A percentile compares a stretch with the other conserved stretches of the same genome.
phyloP scores from a whole-genome alignment of 2,113 vertebrate species.

The Phalacrocorax pelagicus region DNA sequence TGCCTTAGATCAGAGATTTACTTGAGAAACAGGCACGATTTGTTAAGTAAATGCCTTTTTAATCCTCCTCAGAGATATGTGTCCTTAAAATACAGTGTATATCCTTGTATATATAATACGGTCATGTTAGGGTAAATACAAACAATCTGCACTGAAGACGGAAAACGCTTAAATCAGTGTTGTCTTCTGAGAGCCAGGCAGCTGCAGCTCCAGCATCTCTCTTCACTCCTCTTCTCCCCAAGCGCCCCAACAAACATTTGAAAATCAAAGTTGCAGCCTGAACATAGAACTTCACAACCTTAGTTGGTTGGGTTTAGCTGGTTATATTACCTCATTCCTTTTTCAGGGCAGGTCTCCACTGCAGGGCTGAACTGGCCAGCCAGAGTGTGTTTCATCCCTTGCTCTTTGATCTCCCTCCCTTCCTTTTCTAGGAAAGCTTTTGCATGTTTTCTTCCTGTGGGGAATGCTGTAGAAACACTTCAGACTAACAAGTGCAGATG shows the following conservation, averaged over 20 bases:
- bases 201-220: neutral
- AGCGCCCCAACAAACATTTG: neutral
- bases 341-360: neutral
- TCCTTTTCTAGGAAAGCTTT: neutral
- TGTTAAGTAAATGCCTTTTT: neutral
- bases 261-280: neutral
- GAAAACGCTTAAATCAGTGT: neutral
- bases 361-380: fast-evolving
- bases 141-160: neutral
- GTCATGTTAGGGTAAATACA: neutral
- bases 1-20: neutral
- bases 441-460: neutral
- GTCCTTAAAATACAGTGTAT: neutral
- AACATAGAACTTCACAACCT: neutral
- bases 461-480: neutral
- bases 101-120: neutral
- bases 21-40: neutral
- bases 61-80: neutral
- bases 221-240: neutral
- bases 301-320: neutral
- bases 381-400: neutral
- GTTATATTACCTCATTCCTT: neutral
- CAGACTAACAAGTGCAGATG: neutral
- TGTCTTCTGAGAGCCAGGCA: neutral
- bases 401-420: neutral